Conservation (phyloP, 2,113 vertebrate species). For the Anoplopoma fimbria region DNA sequence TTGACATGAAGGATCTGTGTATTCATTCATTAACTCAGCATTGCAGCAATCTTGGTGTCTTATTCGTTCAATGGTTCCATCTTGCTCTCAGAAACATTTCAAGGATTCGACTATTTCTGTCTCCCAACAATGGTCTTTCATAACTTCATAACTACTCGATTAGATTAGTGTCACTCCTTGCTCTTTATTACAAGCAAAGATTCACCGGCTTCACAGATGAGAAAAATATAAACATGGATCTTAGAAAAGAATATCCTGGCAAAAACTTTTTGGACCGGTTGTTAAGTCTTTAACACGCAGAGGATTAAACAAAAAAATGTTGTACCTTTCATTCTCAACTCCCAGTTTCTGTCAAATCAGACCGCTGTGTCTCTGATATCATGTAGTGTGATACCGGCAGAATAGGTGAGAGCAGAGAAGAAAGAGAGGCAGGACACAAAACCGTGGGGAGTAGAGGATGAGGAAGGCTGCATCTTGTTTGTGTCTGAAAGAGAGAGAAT, state of each 20-base stretch:
- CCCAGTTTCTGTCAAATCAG: background rate
- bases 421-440: background rate
- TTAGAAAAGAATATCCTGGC: too few species aligned
- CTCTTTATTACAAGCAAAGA: background rate
- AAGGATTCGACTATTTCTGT: too few species aligned
- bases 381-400: background rate
- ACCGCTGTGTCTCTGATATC: background rate
- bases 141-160: background rate
- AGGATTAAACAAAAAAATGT: background rate
- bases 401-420: background rate
- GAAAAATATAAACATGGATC: too few species aligned
- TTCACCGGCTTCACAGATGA: too few species aligned
- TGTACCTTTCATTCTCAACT: background rate
- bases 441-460: background rate
- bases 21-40: too few species aligned
- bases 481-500: constrained; percentile 8
- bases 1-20: too few species aligned
- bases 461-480: background rate
- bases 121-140: background rate
- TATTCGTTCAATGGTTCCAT: too few species aligned
- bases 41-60: too few species aligned
- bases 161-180: background rate
- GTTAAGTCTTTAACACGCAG: background rate
- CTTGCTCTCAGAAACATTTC: background rate
- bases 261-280: too few species aligned